Evolutionary conservation across 2,888 invertebrate species (phyloP).

Genomic region (Torymus texanus): DNA sequence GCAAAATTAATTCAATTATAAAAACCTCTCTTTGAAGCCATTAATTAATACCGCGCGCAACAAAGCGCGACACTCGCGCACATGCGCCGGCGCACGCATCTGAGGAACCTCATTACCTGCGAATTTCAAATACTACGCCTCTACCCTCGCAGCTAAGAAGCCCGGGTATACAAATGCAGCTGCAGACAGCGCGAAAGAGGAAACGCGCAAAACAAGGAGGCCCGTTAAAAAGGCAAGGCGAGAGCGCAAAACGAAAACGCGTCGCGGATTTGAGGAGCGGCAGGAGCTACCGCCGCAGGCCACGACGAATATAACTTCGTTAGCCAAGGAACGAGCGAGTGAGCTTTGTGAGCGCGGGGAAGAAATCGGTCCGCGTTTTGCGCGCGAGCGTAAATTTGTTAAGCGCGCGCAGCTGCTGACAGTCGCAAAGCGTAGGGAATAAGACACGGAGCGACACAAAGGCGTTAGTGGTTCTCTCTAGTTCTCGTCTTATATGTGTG

Average conservation of each 20-base stretch:
- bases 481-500: no score
- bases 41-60: conserved; percentile 38
- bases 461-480: background rate
- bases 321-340: background rate
- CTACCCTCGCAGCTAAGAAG: conserved; percentile 23
- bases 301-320: conserved; percentile 31
- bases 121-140: conserved; percentile 20
- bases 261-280: no score
- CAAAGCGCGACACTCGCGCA: conserved; percentile 2
- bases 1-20: conserved; percentile 35
- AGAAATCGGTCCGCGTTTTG: conserved; percentile 15
- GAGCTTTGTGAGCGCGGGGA: background rate
- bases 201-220: background rate
- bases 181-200: background rate
- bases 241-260: no score
- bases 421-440: background rate
- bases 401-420: background rate
- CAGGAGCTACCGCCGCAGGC: background rate
- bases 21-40: conserved; percentile 26
- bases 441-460: conserved; percentile 19
- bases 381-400: conserved; percentile 26
- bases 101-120: conserved; percentile 36
- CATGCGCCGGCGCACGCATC: background rate
- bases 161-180: conserved; percentile 28
- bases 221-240: conserved; percentile 16